Evolutionary conservation across 2,797 vertebrate species (phyloP).

Genomic region (Podargus strigoides): DNA sequence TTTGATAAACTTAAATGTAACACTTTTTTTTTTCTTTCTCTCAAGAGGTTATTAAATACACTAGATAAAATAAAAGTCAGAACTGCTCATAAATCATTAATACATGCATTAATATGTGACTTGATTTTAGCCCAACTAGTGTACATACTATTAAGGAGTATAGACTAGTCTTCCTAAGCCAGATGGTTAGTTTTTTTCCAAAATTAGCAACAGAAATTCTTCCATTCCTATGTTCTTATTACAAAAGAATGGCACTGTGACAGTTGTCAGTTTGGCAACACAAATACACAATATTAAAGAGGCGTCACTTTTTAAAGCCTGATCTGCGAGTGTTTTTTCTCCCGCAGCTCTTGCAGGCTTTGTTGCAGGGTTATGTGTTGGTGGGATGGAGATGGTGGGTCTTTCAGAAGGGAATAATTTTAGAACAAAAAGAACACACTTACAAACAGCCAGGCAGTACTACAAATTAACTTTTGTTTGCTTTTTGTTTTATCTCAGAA

Average conservation of each 20-base stretch:
- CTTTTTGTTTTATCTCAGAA: not conserved
- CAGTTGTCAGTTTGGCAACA: not conserved
- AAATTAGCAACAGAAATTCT: not conserved
- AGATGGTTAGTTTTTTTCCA: not conserved
- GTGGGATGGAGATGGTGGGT: not conserved
- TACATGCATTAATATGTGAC: not conserved
- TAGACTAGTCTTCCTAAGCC: not conserved
- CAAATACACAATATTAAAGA: not conserved
- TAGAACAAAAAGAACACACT: not conserved
- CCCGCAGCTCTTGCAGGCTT: not conserved
- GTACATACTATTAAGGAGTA: not conserved
- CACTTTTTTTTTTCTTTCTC: not conserved
- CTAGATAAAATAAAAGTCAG: not conserved
- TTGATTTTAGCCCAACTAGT: not conserved
- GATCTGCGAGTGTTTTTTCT: not conserved
- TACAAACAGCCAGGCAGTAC: not conserved
- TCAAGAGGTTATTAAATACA: not conserved
- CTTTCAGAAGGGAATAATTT: not conserved
- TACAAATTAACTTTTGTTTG: not conserved
- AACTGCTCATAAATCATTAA: not conserved
- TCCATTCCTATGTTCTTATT: not conserved
- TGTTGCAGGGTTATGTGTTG: not conserved
- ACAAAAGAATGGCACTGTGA: not conserved
- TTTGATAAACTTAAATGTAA: not conserved
- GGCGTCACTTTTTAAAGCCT: not conserved